Evolutionary conservation across 1,140 invertebrate species (phyloP), one percentile per base, ranked within the genome.

Genomic region (Tetramorium simillimum): DNA sequence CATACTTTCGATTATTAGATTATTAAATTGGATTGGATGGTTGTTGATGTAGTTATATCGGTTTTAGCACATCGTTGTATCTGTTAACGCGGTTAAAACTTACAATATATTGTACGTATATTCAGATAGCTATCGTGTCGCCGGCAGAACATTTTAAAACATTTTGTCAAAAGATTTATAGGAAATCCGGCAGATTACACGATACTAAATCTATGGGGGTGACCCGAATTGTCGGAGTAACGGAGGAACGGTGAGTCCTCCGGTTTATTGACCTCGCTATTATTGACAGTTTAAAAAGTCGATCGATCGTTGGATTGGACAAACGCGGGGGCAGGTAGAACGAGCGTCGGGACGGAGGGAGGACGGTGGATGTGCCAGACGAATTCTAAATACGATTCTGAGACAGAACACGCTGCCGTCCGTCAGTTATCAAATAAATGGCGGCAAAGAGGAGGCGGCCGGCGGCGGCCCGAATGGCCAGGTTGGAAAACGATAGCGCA

Each of bases 381-480:
- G 85, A 82, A 86, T 86, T 82, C 85, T 82, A 86, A 86, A 86
- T 86, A 86, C 85, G 76, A 86, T 86, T 81, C 85, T 86, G 85
- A 86, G 77, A 86, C 85, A 82, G 76, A 67, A 81, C 62, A 40
- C 49, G 76, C 76, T 49, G 75, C 75, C 84, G 84, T 86, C 84
- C 84, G 63, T 86, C 85, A 78, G 85, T 80, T 86, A 86, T 86
- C 85, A 86, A 86, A 86, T 86, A 78, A 84, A 84, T 60, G 53
- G 69, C 69, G 69, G 80, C 80, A 84, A 84, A 84, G 80, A 84
- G 51, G 80, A 84, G 80, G 40, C 51, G 67, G 51, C 21, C 28
- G 69, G 80, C 33, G n/a, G 43, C 33, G 6, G 62, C 12, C 67
- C 62, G 85, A 84, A 81, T 63, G 40, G 69, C 69, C 63, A 82